Percentiles rank a stretch among this genome's conserved stretches.
Conservation (phyloP, 2,113 vertebrate species). For the Oophaga pumilio region DNA sequence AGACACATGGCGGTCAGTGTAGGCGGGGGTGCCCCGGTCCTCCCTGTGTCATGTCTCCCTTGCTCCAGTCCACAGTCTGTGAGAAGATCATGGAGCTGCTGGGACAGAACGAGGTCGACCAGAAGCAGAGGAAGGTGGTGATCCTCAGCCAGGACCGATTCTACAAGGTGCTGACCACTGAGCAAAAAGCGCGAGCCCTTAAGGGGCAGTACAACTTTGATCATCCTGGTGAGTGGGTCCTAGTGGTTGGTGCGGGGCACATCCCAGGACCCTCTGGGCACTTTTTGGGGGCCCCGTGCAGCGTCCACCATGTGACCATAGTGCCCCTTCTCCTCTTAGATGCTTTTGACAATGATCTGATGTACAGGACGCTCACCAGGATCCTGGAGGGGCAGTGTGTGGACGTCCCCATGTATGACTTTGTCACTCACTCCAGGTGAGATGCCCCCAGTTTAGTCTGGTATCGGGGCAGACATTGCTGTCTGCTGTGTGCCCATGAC, state of each 20-base stretch:
- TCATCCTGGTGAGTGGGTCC: constrained; percentile 82
- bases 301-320: not conserved
- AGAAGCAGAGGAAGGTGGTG: constrained; percentile 87
- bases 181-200: constrained; percentile 90
- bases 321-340: constrained; percentile 69
- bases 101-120: constrained; percentile 94
- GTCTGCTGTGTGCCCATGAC: not conserved
- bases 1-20: no score
- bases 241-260: no score
- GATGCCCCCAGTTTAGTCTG: not conserved
- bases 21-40: no score
- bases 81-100: constrained; percentile 98
- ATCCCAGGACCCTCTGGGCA: no score
- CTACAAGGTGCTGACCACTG: constrained; percentile 87
- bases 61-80: constrained; percentile 89
- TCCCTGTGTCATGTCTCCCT: not conserved
- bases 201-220: constrained; percentile 98
- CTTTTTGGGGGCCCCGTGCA: no score
- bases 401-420: constrained; percentile 92
- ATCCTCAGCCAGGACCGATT: constrained; percentile 96
- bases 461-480: not conserved
- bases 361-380: constrained; percentile 87
- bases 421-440: constrained; percentile 93
- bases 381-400: constrained; percentile 89
- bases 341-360: constrained; percentile 93